Base-by-base conservation (phyloP, 2,113 vertebrate species). In the Syngnathus floridae region DNA sequence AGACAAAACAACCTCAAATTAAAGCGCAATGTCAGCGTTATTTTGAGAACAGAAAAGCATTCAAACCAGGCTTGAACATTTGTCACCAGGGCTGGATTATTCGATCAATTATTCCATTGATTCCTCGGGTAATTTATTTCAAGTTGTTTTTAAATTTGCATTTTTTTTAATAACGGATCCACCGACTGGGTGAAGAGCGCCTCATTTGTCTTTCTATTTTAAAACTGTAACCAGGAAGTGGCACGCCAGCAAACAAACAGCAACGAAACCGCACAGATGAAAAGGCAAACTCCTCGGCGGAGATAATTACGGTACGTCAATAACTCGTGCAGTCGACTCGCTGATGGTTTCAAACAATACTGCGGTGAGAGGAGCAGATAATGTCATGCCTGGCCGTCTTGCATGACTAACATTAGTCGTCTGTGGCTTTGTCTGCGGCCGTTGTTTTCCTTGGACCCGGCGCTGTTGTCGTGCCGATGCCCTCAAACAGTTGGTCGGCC, bases 401-500 rank as follows among this genome's bases (percentile, higher is more conserved):
- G 41, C 35, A 21, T 35, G 19, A 36, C 56, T 35, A 69, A 35
- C 55, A 22, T 61, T 66, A 60, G 66, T 75, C 51, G 69, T 37
- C 54, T 72, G 76, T 73, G 65, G 65, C 68, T 78, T 66, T 65
- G 22, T 63, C 64, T 76, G 60, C 52, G 59, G 61, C 37, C 62
- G 62, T 75, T 78, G 71, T 75, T 72, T 70, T 74, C 61, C 63
- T 63, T 64, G 49, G 55, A 67, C 41, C 66, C 71, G 31, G 57
- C 62, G 4, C 38, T 62, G 46, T 40, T 35, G 66, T 43, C 49
- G 64, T 43, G 35, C 67, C 48, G 58, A 68, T 78, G 62, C 70
- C 70, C 70, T 75, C 65, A 81, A 69, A 81, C 81, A 70, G 72
- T 68, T n/a, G 19, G 81, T 73, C 37, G 69, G 75, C 75, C 65